Base-by-base conservation (phyloP, 2,797 vertebrate genomes). In the Neomorphus geoffroyi region DNA sequence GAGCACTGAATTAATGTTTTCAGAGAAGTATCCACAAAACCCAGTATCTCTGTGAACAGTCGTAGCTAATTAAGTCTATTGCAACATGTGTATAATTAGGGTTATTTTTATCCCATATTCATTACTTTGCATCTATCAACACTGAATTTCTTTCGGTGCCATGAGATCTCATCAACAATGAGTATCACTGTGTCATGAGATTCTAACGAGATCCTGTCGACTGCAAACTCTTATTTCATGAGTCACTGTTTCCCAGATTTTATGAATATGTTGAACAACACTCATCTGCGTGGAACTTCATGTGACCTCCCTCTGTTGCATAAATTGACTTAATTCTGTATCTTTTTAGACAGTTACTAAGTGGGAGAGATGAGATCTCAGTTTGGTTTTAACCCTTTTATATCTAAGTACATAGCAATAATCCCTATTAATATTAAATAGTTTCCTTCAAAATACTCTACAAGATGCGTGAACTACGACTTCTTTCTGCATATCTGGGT, bases 241-340 rank as follows among this genome's bases (percentile, higher is more conserved):
- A 96, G 70, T 96, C 95, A 96, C 88, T 3, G 2, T 66, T 96
- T 96, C 94, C 90, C 86, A 94, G 86, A 94, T 62, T 92, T 86
- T 46, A 70, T 90, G 83, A 94, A 75, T 79, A 75, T 8, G 11
- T 64, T 72, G 62, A 90, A 88, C 72, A 94, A 75, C 70, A 62
- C 12, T 90, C 51, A 58, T 90, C 43, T 85, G 53, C 1, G 0
- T 87, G 79, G 53, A 66, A 85, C 67, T 93, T 80, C 92, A 86
- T 88, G 86, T 94, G 94, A 92, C 66, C 60, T 92, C 35, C 51
- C 13, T 81, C 80, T 45, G 4, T 84, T 81, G 56, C 6, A 9
- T 58, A 88, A 95, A 69, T 22, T 58, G 66, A 51, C 28, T 71
- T 71, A 83, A 28, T 66, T 91, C 90, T 86, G 8, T 51, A 39